Base-by-base conservation (phyloP, 2,888 invertebrate species). In the Leptinotarsa tumamoca region DNA sequence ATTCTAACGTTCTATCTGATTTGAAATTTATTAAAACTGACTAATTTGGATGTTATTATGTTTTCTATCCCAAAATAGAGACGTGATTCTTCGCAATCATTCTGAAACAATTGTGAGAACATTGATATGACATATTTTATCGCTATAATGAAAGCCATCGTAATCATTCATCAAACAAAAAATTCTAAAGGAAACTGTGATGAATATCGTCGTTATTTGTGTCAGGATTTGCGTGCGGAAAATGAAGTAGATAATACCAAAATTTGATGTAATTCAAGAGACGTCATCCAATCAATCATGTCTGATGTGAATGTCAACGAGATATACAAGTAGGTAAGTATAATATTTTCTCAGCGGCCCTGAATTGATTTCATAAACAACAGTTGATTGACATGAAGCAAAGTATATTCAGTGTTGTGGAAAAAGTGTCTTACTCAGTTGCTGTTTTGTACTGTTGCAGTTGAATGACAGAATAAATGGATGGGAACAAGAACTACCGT, bases 251-350 rank as follows among this genome's bases (percentile, higher is more conserved):
- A 58, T 58, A 15, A 58, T 58, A 58, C 17, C 58, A 58, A 23
- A 58, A 58, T 58, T 58, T 23, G 58, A 15, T 58, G 58, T 58
- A 27, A 58, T 27, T 58, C 4, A 58, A 21, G 10, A 23, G 21
- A 58, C 58, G 58, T 15, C 58, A 58, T 58, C 23, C 58, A 14
- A 58, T 58, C 58, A 23, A 58, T 58, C 58, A 58, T 58, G 14
- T 23, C 15, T 21, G 58, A 58, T 23, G 58, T 23, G 58, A 27
- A 58, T 21, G 23, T 58, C 58, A 21, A 14, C 23, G 15, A 17
- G 58, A 58, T 23, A 14, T 14, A 3, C 4, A 15, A 15, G 43
- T 23, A 23, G 23, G 23, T 10, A 43, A 43, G 58, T 14, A 58
- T 15, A 58, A 58, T 58, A 58, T 58, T 23, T 21, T 58, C 13